These are phyloP conservation scores for Hippocampus kuda DNA, from an alignment of 2,797 vertebrate genomes.

Conservation along the genomic window DNA sequence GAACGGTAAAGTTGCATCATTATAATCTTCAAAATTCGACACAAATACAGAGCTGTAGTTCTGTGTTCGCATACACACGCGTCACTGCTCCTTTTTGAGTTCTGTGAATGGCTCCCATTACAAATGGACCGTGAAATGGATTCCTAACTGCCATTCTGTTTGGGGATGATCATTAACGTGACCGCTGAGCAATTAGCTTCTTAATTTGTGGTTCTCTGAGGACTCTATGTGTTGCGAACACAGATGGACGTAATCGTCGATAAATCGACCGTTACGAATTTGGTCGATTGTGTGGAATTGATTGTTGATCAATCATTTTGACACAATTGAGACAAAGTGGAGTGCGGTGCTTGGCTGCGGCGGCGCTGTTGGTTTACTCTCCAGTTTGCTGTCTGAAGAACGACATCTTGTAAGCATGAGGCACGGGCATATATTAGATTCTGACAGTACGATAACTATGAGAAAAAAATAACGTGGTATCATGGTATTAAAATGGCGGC, in stretches of 20 bases:
- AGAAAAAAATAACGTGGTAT: too few species aligned
- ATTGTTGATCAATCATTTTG: background rate
- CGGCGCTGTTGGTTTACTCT: background rate
- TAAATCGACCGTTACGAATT: background rate
- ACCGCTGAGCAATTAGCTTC: background rate
- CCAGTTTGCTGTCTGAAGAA: too few species aligned
- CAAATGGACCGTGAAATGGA: background rate
- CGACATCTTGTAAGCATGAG: too few species aligned
- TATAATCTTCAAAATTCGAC: background rate
- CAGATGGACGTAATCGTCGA: background rate
- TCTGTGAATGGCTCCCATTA: background rate
- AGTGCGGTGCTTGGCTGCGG: background rate
- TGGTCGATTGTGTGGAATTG: background rate
- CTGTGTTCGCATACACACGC: conserved; percentile 6
- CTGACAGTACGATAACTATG: too few species aligned
- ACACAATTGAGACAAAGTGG: background rate
- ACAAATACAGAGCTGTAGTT: conserved; percentile 6
- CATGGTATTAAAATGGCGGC: too few species aligned
- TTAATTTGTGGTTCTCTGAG: background rate
- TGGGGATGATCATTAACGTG: background rate
- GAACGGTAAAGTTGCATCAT: conserved; percentile 74
- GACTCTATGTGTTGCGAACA: background rate
- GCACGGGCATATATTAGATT: too few species aligned
- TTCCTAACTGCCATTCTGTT: background rate
- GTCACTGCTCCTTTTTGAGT: background rate